Base-by-base conservation (phyloP, 2,888 invertebrate species). In the Merodon equestris region DNA sequence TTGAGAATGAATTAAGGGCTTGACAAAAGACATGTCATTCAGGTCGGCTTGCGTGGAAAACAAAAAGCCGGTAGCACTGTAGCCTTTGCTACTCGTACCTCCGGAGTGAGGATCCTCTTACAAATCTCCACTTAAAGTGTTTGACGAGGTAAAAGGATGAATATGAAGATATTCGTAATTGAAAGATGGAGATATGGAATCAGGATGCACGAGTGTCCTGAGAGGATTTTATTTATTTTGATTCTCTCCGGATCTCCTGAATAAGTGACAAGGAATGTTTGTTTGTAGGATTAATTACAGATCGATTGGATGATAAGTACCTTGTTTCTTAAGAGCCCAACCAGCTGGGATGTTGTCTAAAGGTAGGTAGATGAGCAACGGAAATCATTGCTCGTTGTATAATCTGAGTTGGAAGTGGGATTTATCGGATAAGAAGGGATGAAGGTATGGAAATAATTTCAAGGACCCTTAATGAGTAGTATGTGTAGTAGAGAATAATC, bases 1-100 rank as follows among this genome's bases (percentile, higher is more conserved):
- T 58, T 42, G 57, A 77, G 58, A 77, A 67, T 63, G 77, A 68
- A 77, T 68, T 77, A 63, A 48, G 57, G 71, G 60, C 51, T 74
- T 67, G 72, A 68, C 77, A 68, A 77, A 77, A 58, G 67, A 77
- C 72, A 72, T 77, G 77, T 72, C 77, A 72, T 48, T 58, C 51
- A 19, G 56, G 60, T 36, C 44, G 51, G 40, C 51, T 36, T 17
- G 17, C 5, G 45, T 15, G 42, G n/a, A 50, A 61, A 36, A 36
- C 13, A 56, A 61, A 71, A 76, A 57, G 17, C 38, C 63, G 63
- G 27, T 17, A 56, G 61, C 54, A 53, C 51, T 2, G 40, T 15
- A 51, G 36, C 48, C 54, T 15, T 7, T 13, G 1, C 17, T 19
- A 57, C 38, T 17, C 27, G 27, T 2, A 27, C 27, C 27, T 27